Evolutionary conservation across 92 coral and sea anemone species (phyloP).

Genomic region (Muricea muricata): DNA sequence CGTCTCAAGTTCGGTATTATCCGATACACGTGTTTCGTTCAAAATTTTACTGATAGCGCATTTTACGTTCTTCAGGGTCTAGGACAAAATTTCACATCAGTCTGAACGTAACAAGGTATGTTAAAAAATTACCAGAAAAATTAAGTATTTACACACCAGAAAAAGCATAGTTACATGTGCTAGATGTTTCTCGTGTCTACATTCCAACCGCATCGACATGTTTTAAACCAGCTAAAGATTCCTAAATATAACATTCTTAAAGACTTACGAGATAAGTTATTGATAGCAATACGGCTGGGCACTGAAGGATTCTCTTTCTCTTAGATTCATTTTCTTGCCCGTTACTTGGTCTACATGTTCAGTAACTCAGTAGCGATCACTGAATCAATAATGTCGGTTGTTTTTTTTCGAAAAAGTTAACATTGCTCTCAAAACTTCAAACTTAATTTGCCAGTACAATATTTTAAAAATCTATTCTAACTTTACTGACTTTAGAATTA

Average conservation of each 20-base stretch:
- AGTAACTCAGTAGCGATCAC: no score
- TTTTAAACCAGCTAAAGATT: conserved; percentile 82
- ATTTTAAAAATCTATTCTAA: no score
- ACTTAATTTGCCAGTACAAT: no score
- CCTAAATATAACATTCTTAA: conserved; percentile 82
- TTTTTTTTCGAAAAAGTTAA: no score
- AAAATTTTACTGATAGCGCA: not conserved
- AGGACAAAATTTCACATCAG: conserved; percentile 71
- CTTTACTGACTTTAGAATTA: no score
- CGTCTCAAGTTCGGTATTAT: no score
- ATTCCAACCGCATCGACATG: conserved; percentile 94
- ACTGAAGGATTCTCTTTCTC: conserved; percentile 93
- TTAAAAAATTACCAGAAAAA: not conserved
- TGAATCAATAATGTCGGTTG: no score
- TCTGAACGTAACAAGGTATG: conserved; percentile 83
- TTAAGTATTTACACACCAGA: no score
- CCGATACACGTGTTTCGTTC: not conserved
- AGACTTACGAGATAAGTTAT: conserved; percentile 81
- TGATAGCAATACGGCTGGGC: conserved; percentile 93
- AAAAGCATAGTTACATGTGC: not conserved
- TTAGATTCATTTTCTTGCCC: not conserved
- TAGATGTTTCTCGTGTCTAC: conserved; percentile 48
- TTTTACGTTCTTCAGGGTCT: conserved; percentile 62
- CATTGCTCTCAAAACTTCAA: no score
- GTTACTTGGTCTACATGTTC: no score